These are phyloP conservation scores for Misgurnus mizolepis DNA, from an alignment of 2,113 vertebrate genomes.

Conservation along the genomic window DNA sequence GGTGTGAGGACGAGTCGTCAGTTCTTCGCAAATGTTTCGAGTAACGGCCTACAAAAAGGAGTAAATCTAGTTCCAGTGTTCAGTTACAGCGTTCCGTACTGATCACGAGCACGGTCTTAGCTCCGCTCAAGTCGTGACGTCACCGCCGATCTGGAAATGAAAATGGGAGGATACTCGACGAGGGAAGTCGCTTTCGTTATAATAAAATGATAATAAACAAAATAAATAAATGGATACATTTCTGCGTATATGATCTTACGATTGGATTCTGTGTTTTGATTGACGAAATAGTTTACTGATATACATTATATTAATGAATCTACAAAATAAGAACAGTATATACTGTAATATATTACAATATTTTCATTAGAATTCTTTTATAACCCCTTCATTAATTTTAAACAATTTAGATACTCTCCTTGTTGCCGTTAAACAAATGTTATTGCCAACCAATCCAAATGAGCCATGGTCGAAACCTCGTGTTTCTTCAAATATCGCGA, in stretches of 20 bases:
- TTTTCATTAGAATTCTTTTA: too few relatives aligned
- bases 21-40: neutral
- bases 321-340: too few relatives aligned
- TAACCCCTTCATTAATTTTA: too few relatives aligned
- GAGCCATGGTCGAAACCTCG: constrained; percentile 29
- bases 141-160: neutral
- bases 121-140: constrained; percentile 32
- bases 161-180: constrained; percentile 24
- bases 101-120: neutral
- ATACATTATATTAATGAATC: too few relatives aligned
- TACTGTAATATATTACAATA: too few relatives aligned
- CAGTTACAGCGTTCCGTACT: neutral
- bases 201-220: neutral
- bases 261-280: neutral
- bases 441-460: constrained; percentile 6
- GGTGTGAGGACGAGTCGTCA: neutral
- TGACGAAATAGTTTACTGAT: too few relatives aligned
- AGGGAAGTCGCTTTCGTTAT: constrained; percentile 8
- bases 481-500: constrained; percentile 41
- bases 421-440: too few relatives aligned
- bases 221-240: neutral
- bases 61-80: neutral
- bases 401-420: too few relatives aligned
- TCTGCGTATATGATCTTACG: neutral
- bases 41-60: neutral